Evolutionary conservation across 2,113 vertebrate species (phyloP).

Genomic region (Microcebus jonahi): DNA sequence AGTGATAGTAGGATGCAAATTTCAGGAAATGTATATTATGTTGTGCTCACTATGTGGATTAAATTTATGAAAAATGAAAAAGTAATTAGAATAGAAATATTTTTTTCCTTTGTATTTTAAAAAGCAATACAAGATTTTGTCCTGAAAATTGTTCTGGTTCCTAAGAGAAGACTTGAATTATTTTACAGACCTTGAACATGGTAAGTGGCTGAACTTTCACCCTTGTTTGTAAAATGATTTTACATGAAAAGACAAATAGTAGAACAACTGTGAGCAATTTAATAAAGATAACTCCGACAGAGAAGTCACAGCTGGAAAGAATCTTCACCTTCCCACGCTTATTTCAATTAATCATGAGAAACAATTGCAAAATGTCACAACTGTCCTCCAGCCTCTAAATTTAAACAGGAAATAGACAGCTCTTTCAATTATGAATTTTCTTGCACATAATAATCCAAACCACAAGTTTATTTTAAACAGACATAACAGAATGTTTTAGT

Average conservation of each 20-base stretch:
- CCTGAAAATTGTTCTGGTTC: not conserved
- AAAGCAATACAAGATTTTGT: not conserved
- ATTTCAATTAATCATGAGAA: slow-evolving; percentile 69
- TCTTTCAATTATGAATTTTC: slow-evolving; percentile 34
- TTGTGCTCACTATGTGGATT: not conserved
- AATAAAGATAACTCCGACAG: slow-evolving; percentile 47
- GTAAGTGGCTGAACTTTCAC: slow-evolving; percentile 35
- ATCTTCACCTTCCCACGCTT: slow-evolving; percentile 17
- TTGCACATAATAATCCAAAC: slow-evolving; percentile 21
- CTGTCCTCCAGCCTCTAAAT: slow-evolving; percentile 53
- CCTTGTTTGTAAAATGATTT: slow-evolving; percentile 64
- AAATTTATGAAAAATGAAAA: slow-evolving; percentile 23
- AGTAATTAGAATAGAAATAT: not conserved
- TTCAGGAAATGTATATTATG: not conserved
- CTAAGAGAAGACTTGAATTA: not conserved
- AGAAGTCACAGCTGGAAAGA: slow-evolving; percentile 59
- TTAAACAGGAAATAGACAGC: slow-evolving; percentile 16
- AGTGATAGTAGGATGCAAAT: not conserved
- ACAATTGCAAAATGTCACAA: slow-evolving; percentile 65
- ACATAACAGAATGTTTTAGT: slow-evolving; percentile 17
- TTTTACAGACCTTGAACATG: not conserved
- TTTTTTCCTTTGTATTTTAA: not conserved
- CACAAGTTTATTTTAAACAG: slow-evolving; percentile 21
- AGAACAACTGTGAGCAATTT: slow-evolving; percentile 54
- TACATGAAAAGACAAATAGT: slow-evolving; percentile 51